Evolutionary conservation across 1,140 invertebrate species (phyloP).

Genomic region (Hydropsyche tenuis): DNA sequence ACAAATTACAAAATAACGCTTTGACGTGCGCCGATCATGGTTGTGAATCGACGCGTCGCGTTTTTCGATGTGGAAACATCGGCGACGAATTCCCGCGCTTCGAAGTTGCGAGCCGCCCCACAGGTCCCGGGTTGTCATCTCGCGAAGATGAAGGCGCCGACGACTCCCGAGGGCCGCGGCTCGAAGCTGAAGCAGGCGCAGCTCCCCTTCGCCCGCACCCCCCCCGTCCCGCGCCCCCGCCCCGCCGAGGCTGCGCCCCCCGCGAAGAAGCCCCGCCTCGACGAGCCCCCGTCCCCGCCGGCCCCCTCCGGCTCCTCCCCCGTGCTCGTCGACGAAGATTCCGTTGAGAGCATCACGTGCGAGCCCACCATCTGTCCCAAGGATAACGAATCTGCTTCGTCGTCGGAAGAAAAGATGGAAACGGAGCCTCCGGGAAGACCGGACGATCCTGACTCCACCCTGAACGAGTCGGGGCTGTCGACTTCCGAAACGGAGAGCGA

Average conservation of each 20-base stretch:
- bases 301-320: background rate
- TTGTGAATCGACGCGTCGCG: background rate
- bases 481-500: no score
- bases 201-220: conserved; percentile 51
- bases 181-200: conserved; percentile 57
- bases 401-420: background rate
- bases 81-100: background rate
- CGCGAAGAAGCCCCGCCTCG: conserved; percentile 31
- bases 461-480: no score
- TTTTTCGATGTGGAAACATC: background rate
- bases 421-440: background rate
- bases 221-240: background rate
- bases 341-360: no score
- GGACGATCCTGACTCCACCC: no score
- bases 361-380: no score
- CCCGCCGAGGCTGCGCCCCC: background rate
- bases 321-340: no score
- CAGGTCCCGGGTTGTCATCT: background rate
- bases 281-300: background rate
- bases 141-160: conserved; percentile 8
- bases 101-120: background rate
- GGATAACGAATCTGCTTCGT: conserved; percentile 19
- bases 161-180: conserved; percentile 50
- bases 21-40: no score
- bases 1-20: no score